Evolutionary conservation across 2,113 vertebrate genomes (phyloP).

Genomic region (Cyanoramphus novaezelandiae): DNA sequence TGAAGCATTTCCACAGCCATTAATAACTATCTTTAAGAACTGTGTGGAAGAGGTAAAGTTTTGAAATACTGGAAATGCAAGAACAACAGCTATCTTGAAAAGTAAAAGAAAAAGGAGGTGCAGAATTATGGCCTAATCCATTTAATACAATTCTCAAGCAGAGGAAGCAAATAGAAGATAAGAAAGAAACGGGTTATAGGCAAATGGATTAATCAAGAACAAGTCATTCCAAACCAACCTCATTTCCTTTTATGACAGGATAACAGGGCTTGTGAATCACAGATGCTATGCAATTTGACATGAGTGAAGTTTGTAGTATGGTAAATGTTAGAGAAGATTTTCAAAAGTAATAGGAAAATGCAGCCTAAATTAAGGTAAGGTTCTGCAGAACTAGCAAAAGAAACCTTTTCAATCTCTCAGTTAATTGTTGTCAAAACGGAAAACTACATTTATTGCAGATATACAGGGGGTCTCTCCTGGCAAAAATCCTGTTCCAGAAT

Average conservation of each 20-base stretch:
- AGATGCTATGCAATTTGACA: neutral
- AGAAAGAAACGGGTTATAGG: neutral
- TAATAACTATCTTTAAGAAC: neutral
- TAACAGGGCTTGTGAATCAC: neutral
- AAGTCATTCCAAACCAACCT: neutral
- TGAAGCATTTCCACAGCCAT: neutral
- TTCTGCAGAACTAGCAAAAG: neutral
- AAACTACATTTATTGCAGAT: neutral
- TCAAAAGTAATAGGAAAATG: neutral
- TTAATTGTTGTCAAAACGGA: neutral
- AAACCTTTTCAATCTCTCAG: neutral
- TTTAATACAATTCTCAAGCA: constrained; percentile 1
- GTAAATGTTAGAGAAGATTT: neutral
- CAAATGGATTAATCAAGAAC: neutral
- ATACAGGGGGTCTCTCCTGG: neutral
- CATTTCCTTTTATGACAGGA: neutral
- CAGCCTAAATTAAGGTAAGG: neutral
- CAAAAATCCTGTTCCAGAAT: neutral
- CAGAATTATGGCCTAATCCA: neutral
- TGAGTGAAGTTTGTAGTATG: neutral
- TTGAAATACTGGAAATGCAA: neutral
- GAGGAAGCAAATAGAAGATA: neutral
- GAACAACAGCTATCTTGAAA: neutral
- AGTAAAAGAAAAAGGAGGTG: neutral
- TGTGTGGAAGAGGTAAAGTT: neutral